Percentiles rank a stretch among this genome's conserved stretches.
Conservation (phyloP, 2,888 invertebrate genomes). For the Sinotaia quadrata region DNA sequence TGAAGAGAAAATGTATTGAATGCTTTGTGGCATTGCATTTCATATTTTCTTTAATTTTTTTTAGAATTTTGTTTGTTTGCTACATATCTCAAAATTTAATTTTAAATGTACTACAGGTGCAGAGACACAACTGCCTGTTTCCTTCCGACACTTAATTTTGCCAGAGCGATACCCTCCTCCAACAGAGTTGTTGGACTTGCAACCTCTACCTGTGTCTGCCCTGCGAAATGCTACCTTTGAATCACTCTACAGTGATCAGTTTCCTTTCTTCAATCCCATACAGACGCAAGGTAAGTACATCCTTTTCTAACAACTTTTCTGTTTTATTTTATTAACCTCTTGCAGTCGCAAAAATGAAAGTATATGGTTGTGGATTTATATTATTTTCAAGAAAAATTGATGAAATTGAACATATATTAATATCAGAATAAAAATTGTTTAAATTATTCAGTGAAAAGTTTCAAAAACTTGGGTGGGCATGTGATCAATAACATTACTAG, state of each 20-base stretch:
- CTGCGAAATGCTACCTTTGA: constrained; percentile 90
- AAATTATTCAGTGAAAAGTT: no score
- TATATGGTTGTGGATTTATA: neutral
- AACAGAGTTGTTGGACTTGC: constrained; percentile 95
- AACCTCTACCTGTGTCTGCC: constrained; percentile 93
- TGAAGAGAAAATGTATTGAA: no score
- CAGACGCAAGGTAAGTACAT: constrained; percentile 84
- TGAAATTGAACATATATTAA: no score
- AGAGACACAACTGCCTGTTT: constrained; percentile 96
- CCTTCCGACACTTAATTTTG: constrained; percentile 95
- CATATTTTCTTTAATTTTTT: no score
- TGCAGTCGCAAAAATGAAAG: neutral
- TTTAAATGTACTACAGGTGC: constrained; percentile 76
- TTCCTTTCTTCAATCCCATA: constrained; percentile 97
- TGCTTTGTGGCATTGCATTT: no score
- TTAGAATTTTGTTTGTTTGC: no score
- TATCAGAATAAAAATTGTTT: no score
- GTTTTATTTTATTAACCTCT: neutral
- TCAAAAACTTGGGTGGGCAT: no score
- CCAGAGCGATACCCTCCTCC: constrained; percentile 99
- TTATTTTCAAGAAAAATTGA: neutral
- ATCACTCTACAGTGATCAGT: constrained; percentile 85
- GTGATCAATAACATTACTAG: no score
- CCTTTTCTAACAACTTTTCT: no score
- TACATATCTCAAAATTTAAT: no score